Percentiles rank a stretch among this genome's conserved stretches.
phyloP scores from a whole-genome alignment of 2,888 invertebrate species.

The Agrilus cyanescens region DNA sequence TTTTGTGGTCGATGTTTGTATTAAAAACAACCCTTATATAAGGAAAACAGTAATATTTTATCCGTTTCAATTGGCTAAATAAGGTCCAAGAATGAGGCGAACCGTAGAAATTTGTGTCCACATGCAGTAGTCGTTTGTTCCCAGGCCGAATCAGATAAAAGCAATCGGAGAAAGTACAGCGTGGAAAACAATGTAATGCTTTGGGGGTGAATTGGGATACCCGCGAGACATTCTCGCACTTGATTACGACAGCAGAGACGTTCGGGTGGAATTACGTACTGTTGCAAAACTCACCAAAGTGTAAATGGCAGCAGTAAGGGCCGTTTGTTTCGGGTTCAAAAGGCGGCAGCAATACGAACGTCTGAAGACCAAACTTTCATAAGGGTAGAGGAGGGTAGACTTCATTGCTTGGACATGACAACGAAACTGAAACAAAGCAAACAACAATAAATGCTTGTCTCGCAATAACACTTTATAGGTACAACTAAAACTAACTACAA shows the following conservation, averaged over 20 bases:
- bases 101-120: too few species aligned
- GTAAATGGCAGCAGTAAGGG: conserved; percentile 60
- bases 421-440: conserved; percentile 9
- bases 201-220: not conserved
- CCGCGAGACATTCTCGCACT: not conserved
- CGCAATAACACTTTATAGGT: too few species aligned
- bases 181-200: conserved; percentile 2
- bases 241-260: too few species aligned
- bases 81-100: too few species aligned
- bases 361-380: conserved; percentile 35
- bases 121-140: too few species aligned
- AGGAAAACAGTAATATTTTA: too few species aligned
- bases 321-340: conserved; percentile 59
- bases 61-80: too few species aligned
- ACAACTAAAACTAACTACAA: too few species aligned
- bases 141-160: too few species aligned
- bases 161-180: too few species aligned
- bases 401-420: conserved; percentile 35
- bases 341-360: conserved; percentile 45
- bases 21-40: too few species aligned
- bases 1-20: too few species aligned
- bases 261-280: not conserved
- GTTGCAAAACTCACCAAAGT: conserved; percentile 49
- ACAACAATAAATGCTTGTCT: not conserved
- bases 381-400: conserved; percentile 41